Base-by-base conservation (phyloP, 2,113 vertebrate genomes). In the Corapipo altera region DNA sequence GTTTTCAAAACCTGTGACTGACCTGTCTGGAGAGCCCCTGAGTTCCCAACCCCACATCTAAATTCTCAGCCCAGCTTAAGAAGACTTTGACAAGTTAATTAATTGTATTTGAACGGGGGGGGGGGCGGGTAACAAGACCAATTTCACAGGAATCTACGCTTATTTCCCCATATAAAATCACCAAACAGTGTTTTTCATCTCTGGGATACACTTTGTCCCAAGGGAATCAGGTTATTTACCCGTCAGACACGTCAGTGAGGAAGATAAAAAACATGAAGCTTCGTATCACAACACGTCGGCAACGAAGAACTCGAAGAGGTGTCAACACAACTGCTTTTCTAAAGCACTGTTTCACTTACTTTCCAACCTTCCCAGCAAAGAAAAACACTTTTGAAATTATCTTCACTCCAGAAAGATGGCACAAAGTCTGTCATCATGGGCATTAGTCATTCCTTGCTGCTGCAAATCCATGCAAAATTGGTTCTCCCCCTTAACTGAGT, bases 391-490 rank as follows among this genome's bases (percentile, higher is more conserved):
- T 75, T 39, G 8, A 78, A 78, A 72, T 80, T 33, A 26, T 87
- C 76, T 54, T 74, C 52, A 6, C 49, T 82, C 44, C 86, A 57
- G n/a, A 87, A 94, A 33, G 88, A 61, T 26, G 76, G 69, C 65
- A 91, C 72, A 65, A 82, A 67, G 44, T 58, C 72, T 61, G 85
- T 76, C 93, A 75, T 35, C 14, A 1, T 14, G 65, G 73, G 85
- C 57, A 94, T 87, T 78, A 92, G 70, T 95, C 92, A 94, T 43
- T 94, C 67, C 72, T 81, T 46, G 57, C 65, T 41, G 73, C 88
- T 92, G 65, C 37, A 93, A 88, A 81, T 22, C 41, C 65, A 62
- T 44, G 4, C 51, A 59, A 52, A 92, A 81, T 88, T 30, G 52
- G 44, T 73, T 51, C 80, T 44, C 55, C 49, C 46, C 43, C 64